These are phyloP conservation scores for Cyprinodon variegatus DNA, from an alignment of 2,113 vertebrate genomes.

Conservation along the genomic window DNA sequence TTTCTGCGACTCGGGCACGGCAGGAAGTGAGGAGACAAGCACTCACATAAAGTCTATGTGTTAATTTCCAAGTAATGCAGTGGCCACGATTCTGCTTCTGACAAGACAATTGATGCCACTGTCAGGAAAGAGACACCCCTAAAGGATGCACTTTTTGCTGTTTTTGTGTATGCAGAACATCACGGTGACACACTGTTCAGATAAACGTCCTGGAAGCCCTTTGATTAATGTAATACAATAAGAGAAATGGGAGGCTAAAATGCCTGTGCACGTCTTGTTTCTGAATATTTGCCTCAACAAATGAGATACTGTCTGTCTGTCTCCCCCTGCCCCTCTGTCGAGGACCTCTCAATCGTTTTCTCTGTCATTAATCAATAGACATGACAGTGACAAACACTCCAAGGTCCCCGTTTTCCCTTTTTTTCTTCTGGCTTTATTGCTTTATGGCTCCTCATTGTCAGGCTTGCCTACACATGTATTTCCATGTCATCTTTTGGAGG, in stretches of 20 bases:
- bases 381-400: constrained; percentile 88
- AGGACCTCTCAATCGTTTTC: constrained; percentile 91
- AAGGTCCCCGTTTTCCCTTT: constrained; percentile 74
- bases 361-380: constrained; percentile 95
- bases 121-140: constrained; percentile 82
- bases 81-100: constrained; percentile 85
- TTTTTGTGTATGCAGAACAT: constrained; percentile 75
- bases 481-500: constrained; percentile 66
- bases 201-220: constrained; percentile 85
- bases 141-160: constrained; percentile 69
- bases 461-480: constrained; percentile 63
- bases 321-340: constrained; percentile 51
- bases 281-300: constrained; percentile 90
- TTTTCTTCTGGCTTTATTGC: constrained; percentile 39
- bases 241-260: constrained; percentile 88
- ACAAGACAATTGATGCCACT: constrained; percentile 84
- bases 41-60: constrained; percentile 86
- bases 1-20: constrained; percentile 78
- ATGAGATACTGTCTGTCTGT: constrained; percentile 72
- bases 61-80: constrained; percentile 90
- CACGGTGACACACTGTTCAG: constrained; percentile 82
- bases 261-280: constrained; percentile 87
- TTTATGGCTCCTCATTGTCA: constrained; percentile 60
- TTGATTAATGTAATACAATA: constrained; percentile 92
- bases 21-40: constrained; percentile 70